Evolutionary conservation across 2,113 vertebrate species (phyloP).

Genomic region (Rhadina sibilatrix): DNA sequence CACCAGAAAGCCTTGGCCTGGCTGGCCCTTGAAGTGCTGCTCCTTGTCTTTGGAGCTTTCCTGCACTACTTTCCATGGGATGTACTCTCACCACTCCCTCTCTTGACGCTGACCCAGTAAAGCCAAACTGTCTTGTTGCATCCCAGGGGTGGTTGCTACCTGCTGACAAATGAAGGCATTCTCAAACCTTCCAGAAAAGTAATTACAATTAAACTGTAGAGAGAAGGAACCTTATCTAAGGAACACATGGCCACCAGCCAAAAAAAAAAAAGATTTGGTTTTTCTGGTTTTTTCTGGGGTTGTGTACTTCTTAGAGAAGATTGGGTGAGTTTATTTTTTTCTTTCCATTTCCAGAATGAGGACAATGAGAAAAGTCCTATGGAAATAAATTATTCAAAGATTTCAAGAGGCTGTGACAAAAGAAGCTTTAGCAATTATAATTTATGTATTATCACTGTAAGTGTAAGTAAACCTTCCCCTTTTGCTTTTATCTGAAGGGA

Average conservation of each 20-base stretch:
- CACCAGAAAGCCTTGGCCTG: accelerated
- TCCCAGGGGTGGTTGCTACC: background rate
- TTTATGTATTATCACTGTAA: background rate
- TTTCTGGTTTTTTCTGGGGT: background rate
- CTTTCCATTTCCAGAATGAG: background rate
- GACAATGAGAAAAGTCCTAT: background rate
- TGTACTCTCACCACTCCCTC: background rate
- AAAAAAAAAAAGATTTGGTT: background rate
- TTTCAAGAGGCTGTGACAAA: background rate
- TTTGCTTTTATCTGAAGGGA: conserved; percentile 74
- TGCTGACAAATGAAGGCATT: background rate
- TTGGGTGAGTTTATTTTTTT: background rate
- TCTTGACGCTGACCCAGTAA: background rate
- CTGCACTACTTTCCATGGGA: background rate
- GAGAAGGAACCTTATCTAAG: background rate
- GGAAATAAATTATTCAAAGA: background rate
- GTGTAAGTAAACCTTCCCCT: background rate
- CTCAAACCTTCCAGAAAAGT: background rate
- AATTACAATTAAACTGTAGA: background rate
- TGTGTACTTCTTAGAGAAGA: background rate
- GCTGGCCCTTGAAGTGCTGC: background rate
- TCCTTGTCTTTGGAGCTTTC: background rate
- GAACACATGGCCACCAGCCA: accelerated
- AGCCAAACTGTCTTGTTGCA: background rate
- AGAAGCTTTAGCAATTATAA: background rate